Evolutionary conservation across 1,140 invertebrate species (phyloP).

Genomic region (Cardiocondyla obscurior): DNA sequence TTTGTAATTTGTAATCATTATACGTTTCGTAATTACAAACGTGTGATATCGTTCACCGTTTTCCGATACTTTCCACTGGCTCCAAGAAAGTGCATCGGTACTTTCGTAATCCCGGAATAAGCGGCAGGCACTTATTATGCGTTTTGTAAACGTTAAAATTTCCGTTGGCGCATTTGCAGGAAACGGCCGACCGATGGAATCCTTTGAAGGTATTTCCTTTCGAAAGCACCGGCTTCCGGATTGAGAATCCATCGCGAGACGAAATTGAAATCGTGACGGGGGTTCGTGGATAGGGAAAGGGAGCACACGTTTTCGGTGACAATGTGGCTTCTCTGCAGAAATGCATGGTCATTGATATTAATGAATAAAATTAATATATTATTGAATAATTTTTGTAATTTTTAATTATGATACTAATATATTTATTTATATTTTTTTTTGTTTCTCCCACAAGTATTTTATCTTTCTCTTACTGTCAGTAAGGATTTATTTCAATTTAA

Average conservation of each 20-base stretch:
- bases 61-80: not conserved
- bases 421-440: no score
- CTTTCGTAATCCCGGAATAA: not conserved
- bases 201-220: constrained; percentile 62
- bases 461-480: not conserved
- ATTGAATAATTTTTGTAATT: not conserved
- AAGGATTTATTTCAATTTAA: no score
- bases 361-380: not conserved
- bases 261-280: constrained; percentile 21
- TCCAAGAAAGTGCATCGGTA: not conserved
- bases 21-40: not conserved
- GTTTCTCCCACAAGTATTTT: constrained; percentile 1
- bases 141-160: not conserved
- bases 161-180: constrained; percentile 24
- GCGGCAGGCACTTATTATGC: not conserved
- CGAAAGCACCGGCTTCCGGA: constrained; percentile 63
- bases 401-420: not conserved
- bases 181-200: constrained; percentile 55
- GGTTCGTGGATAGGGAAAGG: not conserved
- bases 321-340: constrained; percentile 38
- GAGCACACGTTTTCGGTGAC: constrained; percentile 38
- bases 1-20: not conserved
- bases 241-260: constrained; percentile 12
- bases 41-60: not conserved
- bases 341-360: constrained; percentile 12